phyloP scores from a whole-genome alignment of 2,888 invertebrate species.

The Caenorhabditis sp. region DNA sequence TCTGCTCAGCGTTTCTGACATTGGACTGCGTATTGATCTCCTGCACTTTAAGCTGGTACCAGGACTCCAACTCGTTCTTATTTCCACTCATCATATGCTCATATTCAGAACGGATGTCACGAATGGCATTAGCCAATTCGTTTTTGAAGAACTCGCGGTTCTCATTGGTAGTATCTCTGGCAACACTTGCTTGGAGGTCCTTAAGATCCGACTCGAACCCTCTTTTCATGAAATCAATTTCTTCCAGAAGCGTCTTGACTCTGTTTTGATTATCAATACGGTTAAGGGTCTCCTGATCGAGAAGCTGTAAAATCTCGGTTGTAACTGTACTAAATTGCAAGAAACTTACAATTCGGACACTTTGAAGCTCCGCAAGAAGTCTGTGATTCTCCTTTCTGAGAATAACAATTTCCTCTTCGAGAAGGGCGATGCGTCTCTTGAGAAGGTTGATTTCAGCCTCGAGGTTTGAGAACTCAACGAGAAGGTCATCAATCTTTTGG shows the following conservation, averaged over 20 bases:
- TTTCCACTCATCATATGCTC: conserved; percentile 84
- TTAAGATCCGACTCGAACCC: conserved; percentile 85
- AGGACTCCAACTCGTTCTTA: conserved; percentile 84
- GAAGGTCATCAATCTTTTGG: conserved; percentile 84
- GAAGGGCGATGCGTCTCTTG: conserved; percentile 80
- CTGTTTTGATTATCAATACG: conserved; percentile 85
- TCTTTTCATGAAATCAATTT: conserved; percentile 85
- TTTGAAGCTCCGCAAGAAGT: conserved; percentile 69
- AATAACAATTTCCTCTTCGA: conserved; percentile 83
- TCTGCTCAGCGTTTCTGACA: conserved; percentile 84
- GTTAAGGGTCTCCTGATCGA: conserved; percentile 85
- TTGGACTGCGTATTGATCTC: conserved; percentile 85
- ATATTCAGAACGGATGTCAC: conserved; percentile 85
- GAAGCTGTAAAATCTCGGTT: conserved; percentile 84
- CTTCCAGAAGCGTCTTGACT: conserved; percentile 85
- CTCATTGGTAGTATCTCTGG: conserved; percentile 85
- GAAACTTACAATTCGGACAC: conserved; percentile 52
- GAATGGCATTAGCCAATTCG: conserved; percentile 85
- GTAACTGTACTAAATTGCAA: no score
- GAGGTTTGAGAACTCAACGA: conserved; percentile 84
- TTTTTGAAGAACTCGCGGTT: conserved; percentile 86
- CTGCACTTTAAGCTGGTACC: conserved; percentile 85
- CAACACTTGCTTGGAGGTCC: conserved; percentile 85
- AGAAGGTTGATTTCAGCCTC: conserved; percentile 85
- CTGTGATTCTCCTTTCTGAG: conserved; percentile 84